Base-by-base conservation (phyloP, 1,140 invertebrate species). In the Drosophila sechellia region DNA sequence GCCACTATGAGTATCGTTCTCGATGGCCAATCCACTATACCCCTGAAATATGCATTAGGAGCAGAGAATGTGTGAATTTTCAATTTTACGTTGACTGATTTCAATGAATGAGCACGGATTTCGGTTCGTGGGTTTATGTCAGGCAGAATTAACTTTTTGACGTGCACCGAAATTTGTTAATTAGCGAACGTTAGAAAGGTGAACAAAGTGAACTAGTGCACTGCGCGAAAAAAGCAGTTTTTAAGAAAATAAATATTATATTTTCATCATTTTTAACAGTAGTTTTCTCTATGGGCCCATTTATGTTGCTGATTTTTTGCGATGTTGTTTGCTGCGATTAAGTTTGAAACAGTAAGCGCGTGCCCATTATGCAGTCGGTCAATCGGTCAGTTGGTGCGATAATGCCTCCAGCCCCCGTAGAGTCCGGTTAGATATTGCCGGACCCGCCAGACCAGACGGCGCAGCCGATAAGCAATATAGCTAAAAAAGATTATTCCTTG, bases 21-120 rank as follows among this genome's bases (percentile, higher is more conserved):
- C 34, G 8, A 20, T 39, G 1, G 27, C 11, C 5, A 8, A 6
- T 13, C 22, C 17, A 27, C 3, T 34, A 13, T 43, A 11, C 27
- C 39, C n/a, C 2, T 48, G 10, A 20, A 17, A n/a, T 27, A 20
- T 3, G 12, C 31, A 4, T 2, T 22, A 12, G 37, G 34, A 56
- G 63, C 39, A 39, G 25, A 39, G 48, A 66, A 59, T 65, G 72
- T 85, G 63, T 71, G 60, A 77, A 80, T 69, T 69, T 75, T 79
- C 49, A 63, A 87, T 87, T 79, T 81, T 20, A 79, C 66, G 58
- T 87, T 87, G 70, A 81, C 49, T 83, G 83, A 87, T 83, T 86
- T 69, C 52, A 54, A 37, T 86, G 78, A 85, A 85, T 85, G 49
- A 64, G 73, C 74, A 87, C 81, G 70, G 55, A 50, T 57, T 56